Base-by-base conservation (phyloP, 2,113 vertebrate species). In the Burhinus oedicnemus region DNA sequence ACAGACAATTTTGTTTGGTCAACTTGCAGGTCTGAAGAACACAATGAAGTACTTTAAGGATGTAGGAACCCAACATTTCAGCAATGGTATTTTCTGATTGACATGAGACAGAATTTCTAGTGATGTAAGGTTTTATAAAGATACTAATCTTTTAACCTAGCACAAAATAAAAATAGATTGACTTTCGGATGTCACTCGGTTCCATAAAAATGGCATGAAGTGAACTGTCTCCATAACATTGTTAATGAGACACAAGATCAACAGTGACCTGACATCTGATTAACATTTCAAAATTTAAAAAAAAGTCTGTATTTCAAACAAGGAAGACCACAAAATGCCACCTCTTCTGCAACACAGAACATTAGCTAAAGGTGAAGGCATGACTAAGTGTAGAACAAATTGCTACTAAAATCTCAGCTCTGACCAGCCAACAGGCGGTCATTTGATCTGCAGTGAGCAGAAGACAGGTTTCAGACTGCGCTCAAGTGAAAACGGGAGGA, bases 271-370 rank as follows among this genome's bases (percentile, higher is more conserved):
- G 52, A 34, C 42, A 78, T 22, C 21, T 62, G n/a, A 64, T 32
- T 62, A 60, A 90, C 26, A 36, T 57, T n/a, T 34, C 34, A 26
- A 84, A 64, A 91, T 83, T 79, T 29, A 54, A 1, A 16, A 70
- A 68, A 68, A 81, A 4, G 6, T 42, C 36, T 64, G 5, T 85
- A 69, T 74, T 64, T 87, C 42, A 47, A 58, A 89, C 20, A 78
- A 90, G 64, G 51, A 96, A 87, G 61, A 95, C 44, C 8, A 87
- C 80, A 95, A 97, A 92, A 83, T 75, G 72, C 68, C 88, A 97
- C 23, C 86, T 90, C 83, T 87, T 90, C 80, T 89, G 52, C 64
- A 86, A 80, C 44, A 69, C n/a, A 81, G 32, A 42, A 52, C 29
- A 55, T 75, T 23, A 90, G 40, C n/a, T 71, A 64, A 82, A 95